A percentile compares a stretch with the other conserved stretches of the same genome.
These are phyloP conservation scores for Ascidia mentula DNA, from an alignment of 23 tunicate genomes.

Conservation along the genomic window DNA sequence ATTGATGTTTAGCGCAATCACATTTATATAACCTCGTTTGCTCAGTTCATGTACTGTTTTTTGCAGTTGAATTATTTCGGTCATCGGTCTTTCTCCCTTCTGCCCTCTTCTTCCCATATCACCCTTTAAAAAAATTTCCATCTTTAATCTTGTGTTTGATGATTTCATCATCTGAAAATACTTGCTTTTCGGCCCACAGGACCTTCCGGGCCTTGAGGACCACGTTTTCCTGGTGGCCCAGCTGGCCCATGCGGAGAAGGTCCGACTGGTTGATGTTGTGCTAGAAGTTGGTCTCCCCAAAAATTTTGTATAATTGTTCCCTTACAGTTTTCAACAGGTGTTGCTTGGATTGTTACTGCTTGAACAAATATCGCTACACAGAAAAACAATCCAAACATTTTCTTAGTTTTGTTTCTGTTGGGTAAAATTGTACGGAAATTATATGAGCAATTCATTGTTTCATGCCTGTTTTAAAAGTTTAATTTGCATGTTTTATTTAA, in stretches of 20 bases:
- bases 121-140: neutral
- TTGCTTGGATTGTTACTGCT: too few relatives aligned
- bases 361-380: too few relatives aligned
- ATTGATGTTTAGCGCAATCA: too few relatives aligned
- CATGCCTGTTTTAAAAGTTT: too few relatives aligned
- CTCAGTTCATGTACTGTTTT: neutral
- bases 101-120: neutral
- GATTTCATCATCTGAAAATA: neutral
- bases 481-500: too few relatives aligned
- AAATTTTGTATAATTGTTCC: neutral
- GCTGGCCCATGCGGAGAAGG: neutral
- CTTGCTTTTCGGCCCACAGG: neutral
- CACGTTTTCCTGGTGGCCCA: neutral
- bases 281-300: neutral
- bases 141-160: neutral
- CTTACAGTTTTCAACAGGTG: neutral
- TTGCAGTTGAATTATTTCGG: neutral
- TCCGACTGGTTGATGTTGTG: neutral
- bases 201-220: neutral
- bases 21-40: too few relatives aligned
- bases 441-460: too few relatives aligned
- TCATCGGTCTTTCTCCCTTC: neutral
- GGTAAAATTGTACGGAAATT: too few relatives aligned
- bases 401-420: too few relatives aligned
- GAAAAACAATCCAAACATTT: too few relatives aligned